Evolutionary conservation across 2,797 vertebrate species (phyloP).

Genomic region (Brotula barbata): DNA sequence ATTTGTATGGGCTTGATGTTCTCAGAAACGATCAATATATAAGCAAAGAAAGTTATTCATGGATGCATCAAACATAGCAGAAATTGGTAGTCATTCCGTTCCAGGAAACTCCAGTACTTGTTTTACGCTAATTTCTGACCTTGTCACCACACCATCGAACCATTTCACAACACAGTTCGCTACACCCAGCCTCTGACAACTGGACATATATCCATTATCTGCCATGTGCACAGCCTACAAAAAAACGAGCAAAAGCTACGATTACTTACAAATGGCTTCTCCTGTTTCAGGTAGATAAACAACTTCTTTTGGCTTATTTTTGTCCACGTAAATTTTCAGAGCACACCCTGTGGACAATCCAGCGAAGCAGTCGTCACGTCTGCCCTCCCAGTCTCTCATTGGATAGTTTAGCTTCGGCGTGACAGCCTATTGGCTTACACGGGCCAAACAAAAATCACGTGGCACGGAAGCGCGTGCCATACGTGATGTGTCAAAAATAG

Average conservation of each 20-base stretch:
- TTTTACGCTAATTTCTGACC: constrained; percentile 13
- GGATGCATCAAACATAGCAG: no score
- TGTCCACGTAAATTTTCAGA: not conserved
- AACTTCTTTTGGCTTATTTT: not conserved
- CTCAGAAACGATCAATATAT: no score
- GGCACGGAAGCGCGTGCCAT: constrained; percentile 48
- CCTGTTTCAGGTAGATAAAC: constrained; percentile 5
- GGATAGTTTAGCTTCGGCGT: not conserved
- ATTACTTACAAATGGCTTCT: constrained; percentile 38
- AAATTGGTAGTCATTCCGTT: not conserved
- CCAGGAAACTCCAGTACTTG: not conserved
- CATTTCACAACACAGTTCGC: constrained; percentile 44
- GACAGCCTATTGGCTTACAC: constrained; percentile 53
- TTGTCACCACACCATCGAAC: constrained; percentile 72
- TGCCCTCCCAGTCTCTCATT: constrained; percentile 40
- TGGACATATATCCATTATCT: constrained; percentile 15
- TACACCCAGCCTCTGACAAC: constrained; percentile 48
- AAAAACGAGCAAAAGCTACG: not conserved
- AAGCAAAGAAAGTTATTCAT: no score
- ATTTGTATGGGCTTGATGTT: no score
- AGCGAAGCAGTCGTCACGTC: not conserved
- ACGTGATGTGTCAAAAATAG: constrained; percentile 55
- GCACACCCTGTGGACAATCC: not conserved
- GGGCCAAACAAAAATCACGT: constrained; percentile 43
- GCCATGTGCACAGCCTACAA: not conserved